A percentile compares a stretch with the other conserved stretches of the same genome.
These are phyloP conservation scores for Etia nguti DNA, from an alignment of 2,113 vertebrate species.

Conservation along the genomic window DNA sequence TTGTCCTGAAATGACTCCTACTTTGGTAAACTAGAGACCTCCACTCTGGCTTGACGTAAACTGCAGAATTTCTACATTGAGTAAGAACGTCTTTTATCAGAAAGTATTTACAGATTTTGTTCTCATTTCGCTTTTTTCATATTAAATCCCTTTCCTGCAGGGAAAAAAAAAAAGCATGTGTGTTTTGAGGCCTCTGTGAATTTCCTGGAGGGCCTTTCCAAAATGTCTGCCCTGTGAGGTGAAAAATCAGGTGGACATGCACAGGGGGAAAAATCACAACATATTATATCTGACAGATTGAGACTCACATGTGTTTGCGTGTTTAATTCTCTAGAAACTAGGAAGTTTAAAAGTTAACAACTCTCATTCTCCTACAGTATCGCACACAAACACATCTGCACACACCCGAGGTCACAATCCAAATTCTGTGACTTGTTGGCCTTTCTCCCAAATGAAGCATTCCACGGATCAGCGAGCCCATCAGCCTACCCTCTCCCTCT, in stretches of 20 bases:
- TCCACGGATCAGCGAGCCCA: constrained; percentile 66
- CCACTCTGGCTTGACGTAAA: neutral
- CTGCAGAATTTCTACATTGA: neutral
- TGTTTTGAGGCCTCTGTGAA: neutral
- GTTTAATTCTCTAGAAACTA: neutral
- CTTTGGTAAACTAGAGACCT: neutral
- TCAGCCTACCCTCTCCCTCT: constrained; percentile 73
- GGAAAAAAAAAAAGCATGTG: neutral
- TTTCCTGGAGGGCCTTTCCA: neutral
- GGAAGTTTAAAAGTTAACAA: constrained; percentile 32
- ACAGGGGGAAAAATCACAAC: neutral
- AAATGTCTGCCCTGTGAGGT: neutral
- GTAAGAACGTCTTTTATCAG: neutral
- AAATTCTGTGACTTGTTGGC: constrained; percentile 41
- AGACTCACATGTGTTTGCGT: neutral
- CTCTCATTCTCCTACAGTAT: neutral
- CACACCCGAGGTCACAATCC: constrained; percentile 48
- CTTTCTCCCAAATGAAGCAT: constrained; percentile 55
- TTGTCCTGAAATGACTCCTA: neutral
- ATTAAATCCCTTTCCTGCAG: neutral
- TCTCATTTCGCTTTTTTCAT: neutral
- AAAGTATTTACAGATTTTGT: neutral
- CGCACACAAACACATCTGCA: neutral
- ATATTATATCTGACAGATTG: constrained; percentile 20
- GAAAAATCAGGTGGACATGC: neutral